phyloP scores from a whole-genome alignment of 1,140 invertebrate genomes.

The Colletes gigas region DNA sequence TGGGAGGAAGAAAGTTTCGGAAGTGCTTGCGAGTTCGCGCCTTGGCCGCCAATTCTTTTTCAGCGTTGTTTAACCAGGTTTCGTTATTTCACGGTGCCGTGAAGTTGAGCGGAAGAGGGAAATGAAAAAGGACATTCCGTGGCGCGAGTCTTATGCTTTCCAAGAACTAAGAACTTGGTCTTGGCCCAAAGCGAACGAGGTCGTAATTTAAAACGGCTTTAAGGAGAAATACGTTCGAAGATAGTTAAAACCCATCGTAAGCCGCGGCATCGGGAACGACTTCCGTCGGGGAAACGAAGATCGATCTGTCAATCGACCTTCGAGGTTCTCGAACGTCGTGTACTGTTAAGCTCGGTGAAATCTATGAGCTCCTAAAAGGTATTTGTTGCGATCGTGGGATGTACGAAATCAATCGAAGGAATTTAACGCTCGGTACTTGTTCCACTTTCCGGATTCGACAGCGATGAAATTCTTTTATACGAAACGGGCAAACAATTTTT shows the following conservation, averaged over 20 bases:
- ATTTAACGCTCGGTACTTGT: background rate
- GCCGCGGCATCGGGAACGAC: slow-evolving; percentile 11
- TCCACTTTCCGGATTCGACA: too few species aligned
- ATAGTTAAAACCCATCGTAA: slow-evolving; percentile 34
- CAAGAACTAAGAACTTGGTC: slow-evolving; percentile 1
- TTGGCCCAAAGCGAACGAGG: slow-evolving; percentile 1
- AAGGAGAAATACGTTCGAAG: slow-evolving; percentile 32
- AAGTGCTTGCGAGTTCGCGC: slow-evolving; percentile 9
- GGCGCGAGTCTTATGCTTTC: slow-evolving; percentile 36
- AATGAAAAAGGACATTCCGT: slow-evolving; percentile 34
- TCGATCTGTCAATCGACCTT: slow-evolving; percentile 30
- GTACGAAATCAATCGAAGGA: background rate
- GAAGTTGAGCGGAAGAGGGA: background rate
- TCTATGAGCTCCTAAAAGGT: slow-evolving; percentile 24
- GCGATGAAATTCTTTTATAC: too few species aligned
- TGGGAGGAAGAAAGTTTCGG: too few species aligned
- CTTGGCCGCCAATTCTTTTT: background rate
- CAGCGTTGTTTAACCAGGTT: background rate
- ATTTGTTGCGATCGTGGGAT: background rate
- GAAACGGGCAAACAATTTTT: too few species aligned
- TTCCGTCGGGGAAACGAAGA: background rate
- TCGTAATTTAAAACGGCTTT: slow-evolving; percentile 46
- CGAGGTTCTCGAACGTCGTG: slow-evolving; percentile 1
- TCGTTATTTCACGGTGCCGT: slow-evolving; percentile 5
- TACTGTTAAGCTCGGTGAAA: slow-evolving; percentile 3